Percentiles rank a stretch among this genome's conserved stretches.
These are phyloP conservation scores for Brotula barbata DNA, from an alignment of 2,797 vertebrate species.

Conservation along the genomic window DNA sequence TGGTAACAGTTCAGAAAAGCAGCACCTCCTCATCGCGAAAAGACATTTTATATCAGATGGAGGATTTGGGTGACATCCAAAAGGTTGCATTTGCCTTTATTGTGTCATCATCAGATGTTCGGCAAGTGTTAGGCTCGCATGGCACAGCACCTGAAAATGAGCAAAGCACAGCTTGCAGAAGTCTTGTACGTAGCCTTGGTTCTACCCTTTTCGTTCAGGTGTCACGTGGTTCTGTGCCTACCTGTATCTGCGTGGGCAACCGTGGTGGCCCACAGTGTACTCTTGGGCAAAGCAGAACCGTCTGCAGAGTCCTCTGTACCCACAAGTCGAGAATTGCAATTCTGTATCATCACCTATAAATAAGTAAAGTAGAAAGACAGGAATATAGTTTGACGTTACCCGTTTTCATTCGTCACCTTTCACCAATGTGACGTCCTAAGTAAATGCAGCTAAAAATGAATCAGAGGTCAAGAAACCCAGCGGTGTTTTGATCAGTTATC, in stretches of 20 bases:
- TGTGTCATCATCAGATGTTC: conserved; percentile 11
- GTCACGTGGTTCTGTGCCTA: conserved; percentile 25
- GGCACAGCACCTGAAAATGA: conserved; percentile 77
- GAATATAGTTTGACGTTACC: background rate
- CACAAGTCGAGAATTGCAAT: conserved; percentile 72
- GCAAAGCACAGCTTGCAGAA: conserved; percentile 22
- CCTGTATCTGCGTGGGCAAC: conserved; percentile 80
- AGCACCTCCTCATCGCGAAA: conserved; percentile 19
- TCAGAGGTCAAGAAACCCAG: no score
- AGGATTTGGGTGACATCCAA: conserved; percentile 8
- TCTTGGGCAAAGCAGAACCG: conserved; percentile 79
- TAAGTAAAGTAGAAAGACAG: background rate
- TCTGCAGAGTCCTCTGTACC: conserved; percentile 78
- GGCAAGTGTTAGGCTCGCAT: conserved; percentile 61
- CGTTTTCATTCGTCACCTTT: background rate
- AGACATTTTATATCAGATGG: conserved; percentile 18
- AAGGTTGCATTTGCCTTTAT: no score
- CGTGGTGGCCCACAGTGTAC: conserved; percentile 74
- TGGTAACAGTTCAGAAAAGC: conserved; percentile 43
- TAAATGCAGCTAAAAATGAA: no score
- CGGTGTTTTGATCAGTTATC: background rate
- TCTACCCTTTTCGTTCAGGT: background rate
- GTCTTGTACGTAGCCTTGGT: no score
- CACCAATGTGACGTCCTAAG: no score
- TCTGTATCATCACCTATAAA: conserved; percentile 64